Conservation (phyloP, 2,888 invertebrate species). For the Orthonychiurus folsomi region DNA sequence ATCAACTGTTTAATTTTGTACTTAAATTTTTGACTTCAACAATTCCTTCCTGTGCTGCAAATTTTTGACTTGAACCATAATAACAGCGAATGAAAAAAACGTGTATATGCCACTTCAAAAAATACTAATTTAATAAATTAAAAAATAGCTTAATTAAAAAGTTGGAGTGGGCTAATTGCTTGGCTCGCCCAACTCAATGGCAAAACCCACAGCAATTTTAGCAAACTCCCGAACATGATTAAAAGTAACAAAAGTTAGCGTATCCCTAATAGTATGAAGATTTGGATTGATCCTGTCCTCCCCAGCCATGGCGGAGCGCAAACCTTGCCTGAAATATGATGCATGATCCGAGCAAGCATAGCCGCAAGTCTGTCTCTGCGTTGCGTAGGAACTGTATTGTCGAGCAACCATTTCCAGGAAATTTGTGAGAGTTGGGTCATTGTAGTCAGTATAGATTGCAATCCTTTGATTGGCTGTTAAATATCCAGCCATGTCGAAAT, state of each 20-base stretch:
- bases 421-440: slow-evolving; percentile 2
- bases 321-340: slow-evolving; percentile 15
- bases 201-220: slow-evolving; percentile 17
- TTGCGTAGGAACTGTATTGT: slow-evolving; percentile 15
- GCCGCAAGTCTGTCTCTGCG: slow-evolving; percentile 9
- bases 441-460: slow-evolving; percentile 16
- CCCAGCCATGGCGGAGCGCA: slow-evolving; percentile 13
- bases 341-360: slow-evolving; percentile 25
- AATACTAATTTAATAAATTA: no score
- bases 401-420: slow-evolving; percentile 15
- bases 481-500: slow-evolving; percentile 15
- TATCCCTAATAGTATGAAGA: slow-evolving; percentile 20
- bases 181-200: slow-evolving; percentile 19
- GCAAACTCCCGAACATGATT: slow-evolving; percentile 18
- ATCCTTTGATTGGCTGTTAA: background rate
- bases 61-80: no score
- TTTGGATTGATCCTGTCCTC: slow-evolving; percentile 10
- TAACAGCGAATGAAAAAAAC: no score
- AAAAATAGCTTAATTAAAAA: no score
- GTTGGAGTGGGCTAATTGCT: slow-evolving; percentile 18
- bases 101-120: no score
- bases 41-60: no score
- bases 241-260: slow-evolving; percentile 18
- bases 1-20: no score
- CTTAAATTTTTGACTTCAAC: no score